A percentile compares a stretch with the other conserved stretches of the same genome.
These are phyloP conservation scores for Dexiosoma caninum DNA, from an alignment of 2,888 invertebrate genomes.

Conservation along the genomic window DNA sequence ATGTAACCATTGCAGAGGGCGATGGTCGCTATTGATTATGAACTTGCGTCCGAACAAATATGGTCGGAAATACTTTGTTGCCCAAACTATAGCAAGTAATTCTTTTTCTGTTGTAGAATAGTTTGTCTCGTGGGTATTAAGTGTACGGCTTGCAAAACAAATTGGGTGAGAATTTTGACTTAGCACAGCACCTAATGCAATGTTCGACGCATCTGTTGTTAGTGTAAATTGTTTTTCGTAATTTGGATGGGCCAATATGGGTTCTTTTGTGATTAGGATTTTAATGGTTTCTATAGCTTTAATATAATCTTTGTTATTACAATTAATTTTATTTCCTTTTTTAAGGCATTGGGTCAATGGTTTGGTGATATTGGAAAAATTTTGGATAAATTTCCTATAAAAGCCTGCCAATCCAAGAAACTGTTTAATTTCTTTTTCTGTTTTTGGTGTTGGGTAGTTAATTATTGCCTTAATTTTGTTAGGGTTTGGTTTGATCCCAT, in stretches of 20 bases:
- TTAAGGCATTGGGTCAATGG: conserved; percentile 8
- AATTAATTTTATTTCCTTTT: too few species aligned
- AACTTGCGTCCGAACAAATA: too few species aligned
- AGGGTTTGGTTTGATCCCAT: conserved; percentile 67
- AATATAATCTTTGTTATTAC: conserved; percentile 3
- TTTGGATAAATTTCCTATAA: too few species aligned
- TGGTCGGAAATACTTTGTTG: too few species aligned
- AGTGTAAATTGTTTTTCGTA: conserved; percentile 2
- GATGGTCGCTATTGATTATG: too few species aligned
- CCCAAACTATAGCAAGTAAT: too few species aligned
- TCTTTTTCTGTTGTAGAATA: conserved; percentile 1
- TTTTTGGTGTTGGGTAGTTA: conserved; percentile 66
- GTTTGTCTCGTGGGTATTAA: too few species aligned
- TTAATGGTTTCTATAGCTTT: background rate
- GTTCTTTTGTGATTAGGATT: background rate
- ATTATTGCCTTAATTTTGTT: conserved; percentile 68
- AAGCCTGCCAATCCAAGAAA: too few species aligned
- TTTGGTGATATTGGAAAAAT: conserved; percentile 51
- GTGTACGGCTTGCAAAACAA: too few species aligned
- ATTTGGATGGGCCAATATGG: too few species aligned
- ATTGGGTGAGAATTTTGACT: too few species aligned
- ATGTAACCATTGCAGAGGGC: too few species aligned
- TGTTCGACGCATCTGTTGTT: background rate
- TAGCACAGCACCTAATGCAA: background rate
- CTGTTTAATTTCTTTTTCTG: conserved; percentile 66